phyloP scores from a whole-genome alignment of 2,797 vertebrate species.

The Peromyscus eremicus region DNA sequence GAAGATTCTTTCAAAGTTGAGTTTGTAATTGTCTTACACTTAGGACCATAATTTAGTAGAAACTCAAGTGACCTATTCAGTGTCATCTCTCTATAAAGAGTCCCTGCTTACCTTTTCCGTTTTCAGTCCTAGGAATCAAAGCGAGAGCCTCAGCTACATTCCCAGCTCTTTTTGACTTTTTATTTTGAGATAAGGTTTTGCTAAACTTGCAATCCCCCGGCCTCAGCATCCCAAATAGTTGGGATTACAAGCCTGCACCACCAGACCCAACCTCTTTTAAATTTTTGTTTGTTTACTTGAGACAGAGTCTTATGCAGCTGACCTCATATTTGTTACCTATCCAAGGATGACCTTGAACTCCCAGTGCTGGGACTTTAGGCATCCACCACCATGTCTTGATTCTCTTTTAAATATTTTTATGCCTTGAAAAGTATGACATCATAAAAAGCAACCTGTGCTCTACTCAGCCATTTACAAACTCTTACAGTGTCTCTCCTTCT shows the following conservation, averaged over 20 bases:
- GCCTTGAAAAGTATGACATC: neutral
- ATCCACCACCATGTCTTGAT: neutral
- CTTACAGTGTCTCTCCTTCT: neutral
- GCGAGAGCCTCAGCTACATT: neutral
- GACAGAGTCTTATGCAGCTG: neutral
- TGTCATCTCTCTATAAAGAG: neutral
- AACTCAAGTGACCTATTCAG: neutral
- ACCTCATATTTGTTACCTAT: neutral
- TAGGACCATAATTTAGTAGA: neutral
- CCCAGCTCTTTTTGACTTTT: neutral
- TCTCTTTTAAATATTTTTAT: constrained; percentile 32
- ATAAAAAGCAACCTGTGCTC: neutral
- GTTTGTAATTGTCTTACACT: neutral
- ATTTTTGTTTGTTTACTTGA: neutral
- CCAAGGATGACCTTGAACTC: neutral
- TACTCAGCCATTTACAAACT: neutral
- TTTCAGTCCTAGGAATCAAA: neutral
- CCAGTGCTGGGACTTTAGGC: neutral
- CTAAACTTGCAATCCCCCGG: neutral
- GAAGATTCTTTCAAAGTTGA: neutral
- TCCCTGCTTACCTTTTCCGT: neutral
- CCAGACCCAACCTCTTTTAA: neutral
- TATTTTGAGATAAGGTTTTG: neutral
- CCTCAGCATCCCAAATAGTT: neutral
- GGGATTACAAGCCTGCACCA: neutral